A percentile compares a stretch with the other conserved stretches of the same genome.
These are phyloP conservation scores for Tetragnatha versicolor DNA, from an alignment of 1,140 invertebrate genomes.

Conservation along the genomic window DNA sequence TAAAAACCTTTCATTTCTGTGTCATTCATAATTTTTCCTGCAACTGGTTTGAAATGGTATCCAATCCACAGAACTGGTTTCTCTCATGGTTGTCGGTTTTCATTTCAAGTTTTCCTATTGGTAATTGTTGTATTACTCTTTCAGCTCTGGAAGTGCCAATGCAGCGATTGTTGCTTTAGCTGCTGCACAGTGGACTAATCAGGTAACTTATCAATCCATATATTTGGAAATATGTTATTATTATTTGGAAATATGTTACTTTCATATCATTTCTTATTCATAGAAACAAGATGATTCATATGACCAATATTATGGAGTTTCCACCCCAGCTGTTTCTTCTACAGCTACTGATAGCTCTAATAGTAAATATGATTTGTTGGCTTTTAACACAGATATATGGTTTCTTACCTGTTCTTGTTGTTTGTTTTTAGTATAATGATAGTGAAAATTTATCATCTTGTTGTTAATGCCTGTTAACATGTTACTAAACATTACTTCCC, in stretches of 20 bases:
- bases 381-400: too few species aligned
- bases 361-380: too few species aligned
- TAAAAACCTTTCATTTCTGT: too few species aligned
- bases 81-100: too few species aligned
- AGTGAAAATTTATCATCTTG: too few species aligned
- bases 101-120: background rate
- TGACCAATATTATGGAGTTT: slow-evolving; percentile 44
- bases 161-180: slow-evolving; percentile 67
- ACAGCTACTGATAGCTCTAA: background rate
- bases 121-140: background rate
- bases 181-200: slow-evolving; percentile 65
- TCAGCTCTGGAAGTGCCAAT: slow-evolving; percentile 60
- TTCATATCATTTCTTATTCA: background rate
- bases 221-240: background rate
- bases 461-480: too few species aligned
- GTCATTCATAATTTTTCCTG: too few species aligned
- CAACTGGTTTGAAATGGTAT: too few species aligned
- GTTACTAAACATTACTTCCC: too few species aligned
- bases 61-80: too few species aligned
- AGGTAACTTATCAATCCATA: slow-evolving; percentile 33
- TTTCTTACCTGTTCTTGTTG: too few species aligned
- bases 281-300: slow-evolving; percentile 47
- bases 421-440: too few species aligned
- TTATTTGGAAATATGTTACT: background rate
- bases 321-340: background rate